Base-by-base conservation (phyloP, 2,113 vertebrate genomes). In the Myrmophylax atrothorax region DNA sequence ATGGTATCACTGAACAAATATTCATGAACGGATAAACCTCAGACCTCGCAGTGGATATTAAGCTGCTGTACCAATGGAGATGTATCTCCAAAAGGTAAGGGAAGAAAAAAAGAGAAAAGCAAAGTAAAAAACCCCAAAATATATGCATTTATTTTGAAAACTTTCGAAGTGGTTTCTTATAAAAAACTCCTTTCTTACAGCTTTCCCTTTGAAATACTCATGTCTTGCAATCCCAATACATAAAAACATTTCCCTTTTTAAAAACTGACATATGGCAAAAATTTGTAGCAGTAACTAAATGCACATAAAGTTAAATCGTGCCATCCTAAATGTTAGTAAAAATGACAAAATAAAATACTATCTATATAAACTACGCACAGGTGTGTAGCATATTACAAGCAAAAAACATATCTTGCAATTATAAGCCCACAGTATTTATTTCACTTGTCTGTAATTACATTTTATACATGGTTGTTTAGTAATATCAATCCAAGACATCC, bases 291-390 rank as follows among this genome's bases (percentile, higher is more conserved):
- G 94, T 96, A 97, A 97, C 98, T 93, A 97, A 95, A 68, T 19
- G 49, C 74, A 78, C 77, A 95, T 96, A 92, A 97, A 97, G 87
- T 85, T 94, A 96, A 98, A 97, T 70, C 14, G 3, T 33, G 35
- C 81, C 93, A 84, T 94, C 76, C 83, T 95, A 96, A 96, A 96
- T 91, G 96, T 97, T 96, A 97, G 93, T 89, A 95, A 97, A 98
- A 98, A 94, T 97, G 95, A 97, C 97, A 98, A 98, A 95, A 96
- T 96, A 97, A 97, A 97, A 97, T 95, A 97, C 49, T 91, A 75
- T 85, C 88, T 92, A 59, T 50, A 97, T 87, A 97, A 98, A 97
- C 86, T 87, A 88, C 0, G 56, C 92, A 93, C 87, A 98, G 96
- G 96, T 98, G 90, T 93, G 94, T 87, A 83, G 85, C 93, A 95